Percentiles rank a stretch among this genome's conserved stretches.
phyloP scores from a whole-genome alignment of 1,140 invertebrate species.

The Anadara kagoshimensis region DNA sequence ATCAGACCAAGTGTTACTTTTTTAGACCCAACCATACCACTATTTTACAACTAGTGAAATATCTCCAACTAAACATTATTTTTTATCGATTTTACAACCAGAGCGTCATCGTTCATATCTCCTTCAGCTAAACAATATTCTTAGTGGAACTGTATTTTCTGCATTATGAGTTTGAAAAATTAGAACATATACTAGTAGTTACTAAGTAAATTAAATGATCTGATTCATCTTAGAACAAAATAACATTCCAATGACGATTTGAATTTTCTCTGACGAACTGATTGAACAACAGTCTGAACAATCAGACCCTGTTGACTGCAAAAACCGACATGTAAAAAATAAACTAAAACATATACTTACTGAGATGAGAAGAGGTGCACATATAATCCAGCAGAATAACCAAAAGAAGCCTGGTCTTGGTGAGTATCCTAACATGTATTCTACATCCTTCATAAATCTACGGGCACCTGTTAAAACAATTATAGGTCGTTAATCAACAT shows the following conservation, averaged over 20 bases:
- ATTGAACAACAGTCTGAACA: not conserved
- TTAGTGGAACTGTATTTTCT: no score
- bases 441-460: conserved; percentile 74
- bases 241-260: not conserved
- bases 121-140: no score
- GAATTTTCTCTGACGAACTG: not conserved
- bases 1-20: no score
- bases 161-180: no score
- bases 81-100: no score
- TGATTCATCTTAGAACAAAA: not conserved
- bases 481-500: not conserved
- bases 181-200: not conserved
- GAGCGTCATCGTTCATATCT: no score
- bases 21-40: no score
- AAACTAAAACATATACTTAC: conserved; percentile 58
- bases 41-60: no score
- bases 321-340: not conserved
- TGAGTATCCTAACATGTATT: conserved; percentile 59
- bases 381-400: conserved; percentile 58
- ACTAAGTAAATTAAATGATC: not conserved
- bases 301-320: not conserved
- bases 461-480: conserved; percentile 72
- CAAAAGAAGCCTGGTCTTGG: conserved; percentile 53
- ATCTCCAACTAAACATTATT: no score
- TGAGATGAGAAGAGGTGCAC: conserved; percentile 49